These are phyloP conservation scores for Ridgeia piscesae DNA, from an alignment of 1,140 invertebrate species.

Conservation along the genomic window DNA sequence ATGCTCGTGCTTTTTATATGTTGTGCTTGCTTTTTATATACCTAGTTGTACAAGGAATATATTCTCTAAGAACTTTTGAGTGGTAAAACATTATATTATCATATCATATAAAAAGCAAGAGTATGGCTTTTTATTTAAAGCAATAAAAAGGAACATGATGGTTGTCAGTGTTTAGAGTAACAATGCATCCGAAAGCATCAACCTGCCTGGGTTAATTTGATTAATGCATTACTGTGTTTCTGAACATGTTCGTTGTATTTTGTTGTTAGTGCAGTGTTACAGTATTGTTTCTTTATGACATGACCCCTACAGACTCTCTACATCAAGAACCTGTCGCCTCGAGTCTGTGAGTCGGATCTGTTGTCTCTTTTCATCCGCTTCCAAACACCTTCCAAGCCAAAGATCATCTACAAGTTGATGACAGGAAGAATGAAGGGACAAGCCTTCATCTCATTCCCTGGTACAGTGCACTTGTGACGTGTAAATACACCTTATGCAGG, in stretches of 20 bases:
- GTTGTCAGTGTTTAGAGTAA: too few species aligned
- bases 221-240: too few species aligned
- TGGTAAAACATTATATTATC: too few species aligned
- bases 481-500: constrained; percentile 30
- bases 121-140: too few species aligned
- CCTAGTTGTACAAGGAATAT: too few species aligned
- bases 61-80: too few species aligned
- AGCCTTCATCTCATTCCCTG: constrained; percentile 62
- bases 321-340: constrained; percentile 62
- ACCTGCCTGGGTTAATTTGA: too few species aligned
- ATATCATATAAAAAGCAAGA: too few species aligned
- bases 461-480: constrained; percentile 43
- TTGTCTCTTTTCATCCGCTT: constrained; percentile 56
- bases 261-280: background rate
- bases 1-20: too few species aligned
- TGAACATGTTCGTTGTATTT: background rate
- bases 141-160: too few species aligned
- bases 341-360: constrained; percentile 56
- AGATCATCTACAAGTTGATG: constrained; percentile 57
- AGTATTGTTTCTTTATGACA: constrained; percentile 15
- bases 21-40: too few species aligned
- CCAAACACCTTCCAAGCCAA: constrained; percentile 39
- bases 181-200: too few species aligned
- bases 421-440: constrained; percentile 64
- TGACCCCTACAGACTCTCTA: constrained; percentile 55